Conservation (phyloP, 2,113 vertebrate genomes). For the Rousettus leschenaultii region DNA sequence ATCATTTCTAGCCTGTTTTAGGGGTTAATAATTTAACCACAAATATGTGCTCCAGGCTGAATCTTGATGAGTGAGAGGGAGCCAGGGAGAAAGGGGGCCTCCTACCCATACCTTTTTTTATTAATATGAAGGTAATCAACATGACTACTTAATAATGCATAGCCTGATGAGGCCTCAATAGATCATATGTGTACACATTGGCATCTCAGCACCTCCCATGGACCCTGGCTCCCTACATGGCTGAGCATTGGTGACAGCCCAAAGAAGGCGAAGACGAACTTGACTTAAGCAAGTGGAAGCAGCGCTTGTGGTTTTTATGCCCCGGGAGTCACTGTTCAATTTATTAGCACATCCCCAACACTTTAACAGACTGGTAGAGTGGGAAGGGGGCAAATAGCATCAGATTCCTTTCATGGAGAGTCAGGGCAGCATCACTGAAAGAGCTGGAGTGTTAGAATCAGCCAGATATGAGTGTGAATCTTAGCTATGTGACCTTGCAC, state of each 20-base stretch:
- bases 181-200: background rate
- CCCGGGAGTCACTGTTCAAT: background rate
- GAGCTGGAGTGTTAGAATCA: background rate
- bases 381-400: rapidly evolving
- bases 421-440: background rate
- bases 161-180: background rate
- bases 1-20: conserved; percentile 65
- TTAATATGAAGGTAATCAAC: conserved; percentile 33
- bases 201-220: background rate
- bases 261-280: background rate
- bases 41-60: conserved; percentile 70
- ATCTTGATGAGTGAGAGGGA: conserved; percentile 62
- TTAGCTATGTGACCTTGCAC: background rate
- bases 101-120: background rate
- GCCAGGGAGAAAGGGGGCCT: conserved; percentile 32
- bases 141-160: background rate
- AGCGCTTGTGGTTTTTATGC: background rate
- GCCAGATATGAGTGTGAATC: background rate
- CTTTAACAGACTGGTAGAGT: background rate
- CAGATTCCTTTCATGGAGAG: background rate
- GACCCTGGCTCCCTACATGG: background rate
- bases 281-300: background rate
- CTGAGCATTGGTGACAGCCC: background rate
- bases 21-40: conserved; percentile 64
- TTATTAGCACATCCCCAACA: background rate